Conservation (phyloP, 92 coral and sea anemone genomes). For the Actinostola sp. region DNA sequence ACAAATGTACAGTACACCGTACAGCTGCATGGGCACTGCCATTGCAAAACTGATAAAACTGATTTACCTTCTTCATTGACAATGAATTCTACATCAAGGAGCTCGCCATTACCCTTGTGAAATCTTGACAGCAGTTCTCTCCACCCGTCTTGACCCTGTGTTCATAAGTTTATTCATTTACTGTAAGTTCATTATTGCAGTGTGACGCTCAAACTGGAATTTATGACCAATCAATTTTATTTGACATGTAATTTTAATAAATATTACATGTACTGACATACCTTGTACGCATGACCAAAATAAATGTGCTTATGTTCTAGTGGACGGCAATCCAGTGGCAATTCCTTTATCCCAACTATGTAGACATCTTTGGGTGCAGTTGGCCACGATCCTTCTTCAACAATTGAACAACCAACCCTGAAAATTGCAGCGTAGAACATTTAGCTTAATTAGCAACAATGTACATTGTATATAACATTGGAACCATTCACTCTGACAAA, state of each 20-base stretch:
- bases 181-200: too few relatives aligned
- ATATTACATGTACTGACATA: neutral
- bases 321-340: constrained; percentile 26
- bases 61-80: constrained; percentile 48
- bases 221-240: too few relatives aligned
- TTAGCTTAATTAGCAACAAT: too few relatives aligned
- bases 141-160: constrained; percentile 64
- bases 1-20: neutral
- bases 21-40: too few relatives aligned
- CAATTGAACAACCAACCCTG: constrained; percentile 59
- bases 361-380: constrained; percentile 47
- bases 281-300: constrained; percentile 68
- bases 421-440: neutral
- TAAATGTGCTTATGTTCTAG: constrained; percentile 47
- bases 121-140: constrained; percentile 49
- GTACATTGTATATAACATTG: too few relatives aligned
- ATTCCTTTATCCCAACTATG: constrained; percentile 56
- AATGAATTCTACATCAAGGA: constrained; percentile 59
- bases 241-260: neutral
- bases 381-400: constrained; percentile 51
- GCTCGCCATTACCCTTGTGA: constrained; percentile 47
- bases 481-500: too few relatives aligned
- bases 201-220: too few relatives aligned
- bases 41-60: too few relatives aligned
- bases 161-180: too few relatives aligned